These are phyloP conservation scores for Lacerta viridis DNA, from an alignment of 2,797 vertebrate species.

Conservation along the genomic window DNA sequence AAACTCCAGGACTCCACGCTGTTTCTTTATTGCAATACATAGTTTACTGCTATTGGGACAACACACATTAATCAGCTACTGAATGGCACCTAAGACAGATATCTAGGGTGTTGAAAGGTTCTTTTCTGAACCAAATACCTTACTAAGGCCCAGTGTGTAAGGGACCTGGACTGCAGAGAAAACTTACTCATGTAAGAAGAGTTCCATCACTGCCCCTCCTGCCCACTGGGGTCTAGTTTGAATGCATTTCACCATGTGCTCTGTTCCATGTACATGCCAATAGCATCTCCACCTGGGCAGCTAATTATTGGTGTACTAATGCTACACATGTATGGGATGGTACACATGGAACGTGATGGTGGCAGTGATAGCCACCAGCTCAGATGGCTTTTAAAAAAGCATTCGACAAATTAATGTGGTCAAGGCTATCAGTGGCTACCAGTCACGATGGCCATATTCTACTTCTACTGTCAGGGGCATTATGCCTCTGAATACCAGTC, in stretches of 20 bases:
- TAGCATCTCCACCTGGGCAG: not conserved
- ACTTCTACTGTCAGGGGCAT: too few species aligned
- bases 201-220: too few species aligned
- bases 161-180: not conserved
- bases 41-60: not conserved
- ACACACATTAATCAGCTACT: not conserved
- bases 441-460: too few species aligned
- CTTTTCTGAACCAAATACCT: not conserved
- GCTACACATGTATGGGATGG: not conserved
- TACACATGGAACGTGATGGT: too few species aligned
- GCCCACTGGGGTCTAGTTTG: not conserved
- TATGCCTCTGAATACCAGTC: too few species aligned
- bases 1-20: not conserved
- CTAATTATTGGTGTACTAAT: not conserved
- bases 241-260: not conserved
- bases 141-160: not conserved
- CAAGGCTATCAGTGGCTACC: too few species aligned
- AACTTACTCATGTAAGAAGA: not conserved
- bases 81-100: not conserved
- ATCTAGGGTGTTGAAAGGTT: too few species aligned
- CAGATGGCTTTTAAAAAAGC: too few species aligned
- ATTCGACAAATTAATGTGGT: too few species aligned
- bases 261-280: not conserved
- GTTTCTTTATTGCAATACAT: not conserved
- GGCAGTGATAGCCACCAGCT: too few species aligned